Evolutionary conservation across 2,888 invertebrate genomes (phyloP), one percentile per base, ranked within the genome.

Genomic region (Lottia scabra): DNA sequence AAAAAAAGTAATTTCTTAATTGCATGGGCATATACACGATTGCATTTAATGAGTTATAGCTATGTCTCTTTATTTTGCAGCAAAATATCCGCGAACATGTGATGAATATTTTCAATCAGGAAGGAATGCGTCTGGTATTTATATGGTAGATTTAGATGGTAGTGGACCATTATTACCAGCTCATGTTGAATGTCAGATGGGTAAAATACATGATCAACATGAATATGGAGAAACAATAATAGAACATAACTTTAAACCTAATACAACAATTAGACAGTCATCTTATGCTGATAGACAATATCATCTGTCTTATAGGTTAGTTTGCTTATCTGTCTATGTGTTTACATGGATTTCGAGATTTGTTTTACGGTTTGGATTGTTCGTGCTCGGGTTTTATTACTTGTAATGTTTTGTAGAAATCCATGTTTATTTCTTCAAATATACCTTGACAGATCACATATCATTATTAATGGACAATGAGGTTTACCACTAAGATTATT

Each of bases 141-240:
- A 96, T 87, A 92, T 94, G 65, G 96, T 97, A 82, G 97, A 98
- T 86, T 96, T 97, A 70, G 97, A 98, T 86, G 96, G 97, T 0
- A 96, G 96, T 86, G 97, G 97, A 0, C 93, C 94, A 73, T 95
- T 96, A 86, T 96, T 96, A 3, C 97, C 97, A 0, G 95, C 96
- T 0, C 94, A 95, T 84, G 97, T 97, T 0, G 94, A 95, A 83
- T 98, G 97, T 87, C 95, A 96, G 87, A 97, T 97, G 87, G 96
- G 79, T n/a, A 70, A 75, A 65, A 68, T 74, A 43, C 48, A 75
- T 16, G 69, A 77, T 12, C 77, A 67, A 23, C 79, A 83, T 45
- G 45, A 23, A 1, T 83, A 79, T 69, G 86, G 86, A 5, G 79
- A 78, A 38, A 86, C 85, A 10, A 65, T 80, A 5, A 78, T 87